These are phyloP conservation scores for Drosophila kuntzei DNA, from an alignment of 2,888 invertebrate genomes.

Conservation along the genomic window DNA sequence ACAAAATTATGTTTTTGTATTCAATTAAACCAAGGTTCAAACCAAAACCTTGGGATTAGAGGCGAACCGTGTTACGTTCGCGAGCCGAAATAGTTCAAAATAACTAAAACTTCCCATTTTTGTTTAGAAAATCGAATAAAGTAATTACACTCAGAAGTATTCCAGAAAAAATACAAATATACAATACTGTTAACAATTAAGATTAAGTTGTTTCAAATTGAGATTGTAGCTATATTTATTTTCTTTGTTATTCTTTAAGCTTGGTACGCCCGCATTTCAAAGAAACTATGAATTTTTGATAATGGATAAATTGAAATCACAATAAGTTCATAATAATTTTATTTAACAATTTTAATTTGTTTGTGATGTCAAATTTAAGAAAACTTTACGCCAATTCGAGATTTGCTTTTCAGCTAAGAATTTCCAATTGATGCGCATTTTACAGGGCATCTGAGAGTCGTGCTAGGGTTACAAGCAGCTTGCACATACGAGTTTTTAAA, in stretches of 20 bases:
- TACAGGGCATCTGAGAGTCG: constrained; percentile 39
- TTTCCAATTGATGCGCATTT: neutral
- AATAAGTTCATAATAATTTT: constrained; percentile 35
- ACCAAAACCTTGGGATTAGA: no score
- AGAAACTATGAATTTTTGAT: neutral
- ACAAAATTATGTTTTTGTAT: no score
- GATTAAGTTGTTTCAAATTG: no score
- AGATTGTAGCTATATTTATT: neutral
- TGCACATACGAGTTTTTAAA: constrained; percentile 9
- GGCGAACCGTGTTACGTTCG: no score
- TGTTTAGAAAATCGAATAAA: no score
- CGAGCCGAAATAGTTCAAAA: no score
- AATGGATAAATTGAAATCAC: constrained; percentile 10
- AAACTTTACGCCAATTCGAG: constrained; percentile 12
- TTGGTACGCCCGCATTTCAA: neutral
- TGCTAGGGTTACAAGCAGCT: constrained; percentile 6
- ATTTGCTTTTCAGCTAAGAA: neutral
- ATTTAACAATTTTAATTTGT: constrained; percentile 42
- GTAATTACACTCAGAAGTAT: no score
- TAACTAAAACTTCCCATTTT: no score
- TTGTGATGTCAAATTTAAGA: constrained; percentile 19
- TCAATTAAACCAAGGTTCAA: no score
- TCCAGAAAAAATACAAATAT: no score
- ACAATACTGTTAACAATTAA: no score
- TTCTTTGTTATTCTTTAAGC: neutral